phyloP scores from a whole-genome alignment of 2,888 invertebrate species.

The Oasisia sp. region DNA sequence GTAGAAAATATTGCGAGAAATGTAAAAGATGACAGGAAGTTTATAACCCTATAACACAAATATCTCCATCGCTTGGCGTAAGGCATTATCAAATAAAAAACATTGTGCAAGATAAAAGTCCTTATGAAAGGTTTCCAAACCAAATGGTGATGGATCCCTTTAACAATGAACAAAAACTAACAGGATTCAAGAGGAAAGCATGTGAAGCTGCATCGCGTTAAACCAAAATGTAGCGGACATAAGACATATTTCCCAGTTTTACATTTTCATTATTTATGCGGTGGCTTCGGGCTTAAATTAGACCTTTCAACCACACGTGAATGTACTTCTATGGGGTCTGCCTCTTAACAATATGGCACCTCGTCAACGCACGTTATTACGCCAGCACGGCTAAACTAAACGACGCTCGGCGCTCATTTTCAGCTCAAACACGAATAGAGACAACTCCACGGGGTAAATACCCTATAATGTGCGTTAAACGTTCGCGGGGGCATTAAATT shows the following conservation, averaged over 20 bases:
- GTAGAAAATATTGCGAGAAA: not conserved
- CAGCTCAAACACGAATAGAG: constrained; percentile 12
- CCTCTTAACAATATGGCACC: not conserved
- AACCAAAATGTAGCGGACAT: not conserved
- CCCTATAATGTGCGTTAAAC: constrained; percentile 17
- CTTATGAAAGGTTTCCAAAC: not conserved
- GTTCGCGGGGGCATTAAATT: not conserved
- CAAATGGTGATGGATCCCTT: not conserved
- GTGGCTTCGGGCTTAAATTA: not conserved
- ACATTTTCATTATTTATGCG: not conserved
- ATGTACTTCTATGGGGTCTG: not conserved
- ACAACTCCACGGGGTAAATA: constrained; percentile 17
- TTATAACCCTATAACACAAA: not conserved
- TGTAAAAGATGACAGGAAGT: not conserved
- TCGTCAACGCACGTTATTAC: not conserved
- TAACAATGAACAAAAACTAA: not conserved
- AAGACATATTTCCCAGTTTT: not conserved
- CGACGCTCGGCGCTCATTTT: not conserved
- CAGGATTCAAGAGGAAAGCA: not conserved
- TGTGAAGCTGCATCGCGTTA: not conserved
- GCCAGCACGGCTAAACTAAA: not conserved
- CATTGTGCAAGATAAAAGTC: not conserved
- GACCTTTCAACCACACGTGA: not conserved
- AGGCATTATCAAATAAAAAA: not conserved
- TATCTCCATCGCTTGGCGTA: not conserved